phyloP scores from a whole-genome alignment of 2,113 vertebrate genomes.

The Abramis brama region DNA sequence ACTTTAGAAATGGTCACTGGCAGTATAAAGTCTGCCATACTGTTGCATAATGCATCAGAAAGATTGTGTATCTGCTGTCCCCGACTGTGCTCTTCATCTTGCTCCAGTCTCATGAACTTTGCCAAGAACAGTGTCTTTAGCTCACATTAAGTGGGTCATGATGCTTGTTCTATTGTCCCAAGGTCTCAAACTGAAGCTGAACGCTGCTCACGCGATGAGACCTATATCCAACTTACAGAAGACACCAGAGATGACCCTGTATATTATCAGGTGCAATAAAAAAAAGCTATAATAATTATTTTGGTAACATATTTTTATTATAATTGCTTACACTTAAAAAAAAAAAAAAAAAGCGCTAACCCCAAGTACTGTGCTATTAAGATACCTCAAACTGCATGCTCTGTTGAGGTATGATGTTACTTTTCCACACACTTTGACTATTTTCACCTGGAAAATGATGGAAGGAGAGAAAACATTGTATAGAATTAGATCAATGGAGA shows the following conservation, averaged over 20 bases:
- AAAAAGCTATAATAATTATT: no score
- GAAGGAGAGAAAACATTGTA: no score
- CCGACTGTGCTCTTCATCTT: conserved; percentile 35
- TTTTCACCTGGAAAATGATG: no score
- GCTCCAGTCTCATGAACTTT: conserved; percentile 53
- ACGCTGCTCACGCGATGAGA: conserved; percentile 40
- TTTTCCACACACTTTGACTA: no score
- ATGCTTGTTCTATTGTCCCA: conserved; percentile 44
- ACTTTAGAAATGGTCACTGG: background rate
- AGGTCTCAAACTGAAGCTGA: conserved; percentile 38
- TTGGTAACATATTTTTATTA: background rate
- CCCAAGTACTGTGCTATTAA: no score
- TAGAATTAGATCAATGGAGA: no score
- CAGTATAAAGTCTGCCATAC: conserved; percentile 42
- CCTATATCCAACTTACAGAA: background rate
- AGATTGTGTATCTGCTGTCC: conserved; percentile 44
- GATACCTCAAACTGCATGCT: no score
- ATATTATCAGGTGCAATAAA: background rate
- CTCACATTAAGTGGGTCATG: conserved; percentile 58
- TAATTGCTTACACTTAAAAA: background rate
- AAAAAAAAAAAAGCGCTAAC: background rate
- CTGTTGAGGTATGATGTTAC: no score
- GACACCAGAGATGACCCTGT: background rate
- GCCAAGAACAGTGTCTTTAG: conserved; percentile 49
- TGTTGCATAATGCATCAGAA: conserved; percentile 61